phyloP scores from a whole-genome alignment of 2,888 invertebrate species.

The Drosophila formosana region DNA sequence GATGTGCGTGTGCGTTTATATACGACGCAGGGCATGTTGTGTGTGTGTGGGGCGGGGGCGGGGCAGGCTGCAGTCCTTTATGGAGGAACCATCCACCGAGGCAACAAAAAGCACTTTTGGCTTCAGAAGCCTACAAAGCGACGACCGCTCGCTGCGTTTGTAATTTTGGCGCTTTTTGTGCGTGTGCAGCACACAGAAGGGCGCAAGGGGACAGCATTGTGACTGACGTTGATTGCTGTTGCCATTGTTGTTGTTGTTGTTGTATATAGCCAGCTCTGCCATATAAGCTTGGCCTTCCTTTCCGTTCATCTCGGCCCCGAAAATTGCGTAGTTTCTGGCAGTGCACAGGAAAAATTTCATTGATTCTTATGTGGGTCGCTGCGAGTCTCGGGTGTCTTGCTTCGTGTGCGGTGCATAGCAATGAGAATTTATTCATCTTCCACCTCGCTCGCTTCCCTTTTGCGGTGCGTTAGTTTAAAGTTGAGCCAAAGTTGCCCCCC shows the following conservation, averaged over 20 bases:
- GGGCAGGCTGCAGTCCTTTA: conserved; percentile 73
- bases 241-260: conserved; percentile 18
- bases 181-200: conserved; percentile 63
- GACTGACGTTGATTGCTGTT: conserved; percentile 67
- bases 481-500: conserved; percentile 36
- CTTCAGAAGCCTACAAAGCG: conserved; percentile 32
- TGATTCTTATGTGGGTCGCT: conserved; percentile 56
- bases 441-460: conserved; percentile 1
- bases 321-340: conserved; percentile 64
- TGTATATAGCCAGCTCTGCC: conserved; percentile 31
- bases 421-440: conserved; percentile 36
- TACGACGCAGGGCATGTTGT: background rate
- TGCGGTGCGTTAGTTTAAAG: conserved; percentile 67
- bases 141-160: conserved; percentile 78
- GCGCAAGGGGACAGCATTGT: conserved; percentile 50
- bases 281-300: conserved; percentile 45
- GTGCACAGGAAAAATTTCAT: conserved; percentile 59
- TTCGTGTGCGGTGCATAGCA: conserved; percentile 69
- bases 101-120: conserved; percentile 38
- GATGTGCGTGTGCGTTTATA: conserved; percentile 71
- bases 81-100: conserved; percentile 48
- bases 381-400: conserved; percentile 38
- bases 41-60: conserved; percentile 1
- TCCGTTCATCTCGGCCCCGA: conserved; percentile 29
- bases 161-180: conserved; percentile 79